phyloP scores from a whole-genome alignment of 2,113 vertebrate genomes.

The Hippoglossus stenolepis region DNA sequence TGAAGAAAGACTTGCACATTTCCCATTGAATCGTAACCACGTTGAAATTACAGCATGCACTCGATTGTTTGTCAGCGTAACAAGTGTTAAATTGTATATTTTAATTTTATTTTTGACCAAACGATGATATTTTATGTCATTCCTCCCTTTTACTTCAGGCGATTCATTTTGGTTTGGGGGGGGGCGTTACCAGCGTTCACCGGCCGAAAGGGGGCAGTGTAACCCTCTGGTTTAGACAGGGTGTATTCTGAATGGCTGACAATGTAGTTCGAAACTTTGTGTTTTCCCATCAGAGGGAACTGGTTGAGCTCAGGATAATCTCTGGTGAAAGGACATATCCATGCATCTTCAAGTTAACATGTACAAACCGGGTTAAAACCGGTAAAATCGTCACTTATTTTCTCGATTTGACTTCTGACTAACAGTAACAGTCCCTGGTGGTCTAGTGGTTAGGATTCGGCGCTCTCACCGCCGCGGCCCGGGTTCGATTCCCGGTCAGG shows the following conservation, averaged over 20 bases:
- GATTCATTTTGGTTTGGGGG: not conserved
- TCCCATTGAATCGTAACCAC: fast-evolving
- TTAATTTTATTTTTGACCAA: fast-evolving
- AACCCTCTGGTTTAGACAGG: too few relatives aligned
- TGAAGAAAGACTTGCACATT: not conserved
- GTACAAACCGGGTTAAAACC: too few relatives aligned
- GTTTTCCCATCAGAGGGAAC: too few relatives aligned
- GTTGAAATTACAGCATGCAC: fast-evolving
- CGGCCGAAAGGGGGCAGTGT: constrained; percentile 15
- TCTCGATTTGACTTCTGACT: fast-evolving
- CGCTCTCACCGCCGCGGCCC: constrained; percentile 71
- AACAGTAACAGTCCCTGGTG: constrained; percentile 53
- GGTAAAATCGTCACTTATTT: too few relatives aligned
- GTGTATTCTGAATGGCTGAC: too few relatives aligned
- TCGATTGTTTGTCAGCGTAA: fast-evolving
- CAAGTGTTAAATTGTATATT: fast-evolving
- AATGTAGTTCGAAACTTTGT: too few relatives aligned
- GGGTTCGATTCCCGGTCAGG: constrained; percentile 76
- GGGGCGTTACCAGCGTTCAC: not conserved
- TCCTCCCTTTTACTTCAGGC: constrained; percentile 44
- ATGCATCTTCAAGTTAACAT: too few relatives aligned
- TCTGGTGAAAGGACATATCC: too few relatives aligned
- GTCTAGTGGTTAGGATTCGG: constrained; percentile 81
- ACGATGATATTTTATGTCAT: not conserved
- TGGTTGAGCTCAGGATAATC: too few relatives aligned